A percentile compares a stretch with the other conserved stretches of the same genome.
Evolutionary conservation across 2,888 invertebrate genomes (phyloP).

Genomic region (Leptopterna dolabrata): DNA sequence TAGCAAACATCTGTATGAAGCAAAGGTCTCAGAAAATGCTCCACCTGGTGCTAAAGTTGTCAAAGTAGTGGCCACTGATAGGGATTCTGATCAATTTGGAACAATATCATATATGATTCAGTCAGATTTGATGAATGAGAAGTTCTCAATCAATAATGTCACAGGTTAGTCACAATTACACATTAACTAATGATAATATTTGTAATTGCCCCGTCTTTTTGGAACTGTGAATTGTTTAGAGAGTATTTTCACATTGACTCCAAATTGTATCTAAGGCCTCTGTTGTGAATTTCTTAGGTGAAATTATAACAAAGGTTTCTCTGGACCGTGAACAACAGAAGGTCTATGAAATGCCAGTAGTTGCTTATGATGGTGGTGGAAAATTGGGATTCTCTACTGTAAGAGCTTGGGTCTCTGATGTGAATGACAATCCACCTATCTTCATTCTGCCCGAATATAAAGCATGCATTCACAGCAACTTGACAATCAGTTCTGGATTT

Average conservation of each 20-base stretch:
- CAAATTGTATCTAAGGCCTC: background rate
- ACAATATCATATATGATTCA: conserved; percentile 81
- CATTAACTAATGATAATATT: background rate
- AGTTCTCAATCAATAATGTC: conserved; percentile 78
- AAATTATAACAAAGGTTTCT: conserved; percentile 79
- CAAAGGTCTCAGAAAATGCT: conserved; percentile 84
- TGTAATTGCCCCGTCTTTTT: background rate
- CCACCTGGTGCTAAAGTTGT: conserved; percentile 80
- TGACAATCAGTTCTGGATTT: conserved; percentile 46
- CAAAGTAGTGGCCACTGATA: conserved; percentile 83
- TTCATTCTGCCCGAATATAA: conserved; percentile 68
- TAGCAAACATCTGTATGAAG: conserved; percentile 80
- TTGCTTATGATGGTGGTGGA: conserved; percentile 89
- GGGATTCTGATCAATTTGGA: conserved; percentile 67
- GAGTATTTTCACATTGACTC: background rate
- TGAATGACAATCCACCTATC: conserved; percentile 88
- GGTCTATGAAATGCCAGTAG: conserved; percentile 87
- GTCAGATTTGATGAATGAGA: conserved; percentile 79
- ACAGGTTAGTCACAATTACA: conserved; percentile 70
- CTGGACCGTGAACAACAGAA: conserved; percentile 89
- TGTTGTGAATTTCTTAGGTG: conserved; percentile 70
- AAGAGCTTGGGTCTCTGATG: conserved; percentile 86
- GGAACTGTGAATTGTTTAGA: background rate
- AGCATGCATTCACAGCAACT: conserved; percentile 47
- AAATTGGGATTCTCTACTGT: conserved; percentile 90